phyloP scores from a whole-genome alignment of 2,113 vertebrate genomes.

The Arothron firmamentum region DNA sequence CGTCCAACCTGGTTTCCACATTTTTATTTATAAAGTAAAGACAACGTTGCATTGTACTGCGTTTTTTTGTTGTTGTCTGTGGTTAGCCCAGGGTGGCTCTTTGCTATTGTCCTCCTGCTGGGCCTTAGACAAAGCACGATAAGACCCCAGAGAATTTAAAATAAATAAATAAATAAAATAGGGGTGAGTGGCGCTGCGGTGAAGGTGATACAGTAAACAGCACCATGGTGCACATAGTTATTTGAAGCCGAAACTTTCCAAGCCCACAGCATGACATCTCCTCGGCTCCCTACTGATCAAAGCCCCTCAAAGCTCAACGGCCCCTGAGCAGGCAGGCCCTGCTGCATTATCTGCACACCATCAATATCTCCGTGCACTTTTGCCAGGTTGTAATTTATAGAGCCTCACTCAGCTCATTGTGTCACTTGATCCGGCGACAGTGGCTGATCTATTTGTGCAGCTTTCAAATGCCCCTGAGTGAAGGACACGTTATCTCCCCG shows the following conservation, averaged over 20 bases:
- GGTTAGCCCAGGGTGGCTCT: too few species aligned
- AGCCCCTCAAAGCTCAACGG: slow-evolving; percentile 42
- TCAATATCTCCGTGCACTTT: slow-evolving; percentile 29
- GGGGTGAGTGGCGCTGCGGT: too few species aligned
- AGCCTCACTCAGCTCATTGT: slow-evolving; percentile 41
- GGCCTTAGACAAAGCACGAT: too few species aligned
- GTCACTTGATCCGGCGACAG: slow-evolving; percentile 57
- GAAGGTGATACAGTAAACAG: too few species aligned
- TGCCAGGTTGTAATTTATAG: slow-evolving; percentile 51
- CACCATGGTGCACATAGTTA: not conserved
- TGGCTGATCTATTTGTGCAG: slow-evolving; percentile 50
- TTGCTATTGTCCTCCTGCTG: too few species aligned
- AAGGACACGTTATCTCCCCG: slow-evolving; percentile 34
- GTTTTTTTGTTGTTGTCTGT: too few species aligned
- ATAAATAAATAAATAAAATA: too few species aligned
- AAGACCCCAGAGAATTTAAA: too few species aligned
- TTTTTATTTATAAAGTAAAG: too few species aligned
- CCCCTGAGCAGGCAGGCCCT: slow-evolving; percentile 12
- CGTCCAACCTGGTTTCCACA: too few species aligned
- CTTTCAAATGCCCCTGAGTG: slow-evolving; percentile 41
- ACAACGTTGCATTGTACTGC: too few species aligned
- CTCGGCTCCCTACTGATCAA: slow-evolving; percentile 3
- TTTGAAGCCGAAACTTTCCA: slow-evolving; percentile 4
- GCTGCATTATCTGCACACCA: slow-evolving; percentile 48
- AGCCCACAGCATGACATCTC: slow-evolving; percentile 5